Conservation (phyloP, 2,113 vertebrate species). For the Procavia capensis region DNA sequence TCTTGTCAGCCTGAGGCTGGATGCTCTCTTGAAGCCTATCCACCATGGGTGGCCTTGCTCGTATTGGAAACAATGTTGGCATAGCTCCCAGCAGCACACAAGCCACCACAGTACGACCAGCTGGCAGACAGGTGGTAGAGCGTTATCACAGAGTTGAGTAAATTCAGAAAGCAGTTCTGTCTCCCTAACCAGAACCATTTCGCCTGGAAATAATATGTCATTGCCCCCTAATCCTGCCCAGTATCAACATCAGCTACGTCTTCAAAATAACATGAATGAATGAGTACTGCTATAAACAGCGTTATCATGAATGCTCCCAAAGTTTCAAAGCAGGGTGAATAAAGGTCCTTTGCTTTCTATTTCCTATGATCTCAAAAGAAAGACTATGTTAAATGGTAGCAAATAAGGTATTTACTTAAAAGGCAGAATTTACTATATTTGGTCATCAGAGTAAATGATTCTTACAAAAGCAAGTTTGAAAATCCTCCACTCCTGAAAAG, state of each 20-base stretch:
- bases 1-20: not conserved
- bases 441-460: not conserved
- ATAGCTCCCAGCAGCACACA: not conserved
- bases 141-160: not conserved
- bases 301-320: not conserved
- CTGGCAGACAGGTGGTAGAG: not conserved
- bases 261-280: not conserved
- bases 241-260: not conserved
- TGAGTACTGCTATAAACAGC: not conserved
- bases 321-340: not conserved
- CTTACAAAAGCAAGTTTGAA: not conserved
- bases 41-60: not conserved
- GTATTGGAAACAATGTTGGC: not conserved
- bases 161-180: not conserved
- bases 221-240: not conserved
- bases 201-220: not conserved
- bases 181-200: not conserved
- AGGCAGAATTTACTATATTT: not conserved
- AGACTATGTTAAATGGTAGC: not conserved
- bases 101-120: not conserved
- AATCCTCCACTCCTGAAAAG: not conserved
- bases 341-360: not conserved
- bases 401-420: slow-evolving; percentile 7
- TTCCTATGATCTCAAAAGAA: not conserved
- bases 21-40: not conserved